Conservation (phyloP, 2,113 vertebrate genomes). For the Apodemus sylvaticus region DNA sequence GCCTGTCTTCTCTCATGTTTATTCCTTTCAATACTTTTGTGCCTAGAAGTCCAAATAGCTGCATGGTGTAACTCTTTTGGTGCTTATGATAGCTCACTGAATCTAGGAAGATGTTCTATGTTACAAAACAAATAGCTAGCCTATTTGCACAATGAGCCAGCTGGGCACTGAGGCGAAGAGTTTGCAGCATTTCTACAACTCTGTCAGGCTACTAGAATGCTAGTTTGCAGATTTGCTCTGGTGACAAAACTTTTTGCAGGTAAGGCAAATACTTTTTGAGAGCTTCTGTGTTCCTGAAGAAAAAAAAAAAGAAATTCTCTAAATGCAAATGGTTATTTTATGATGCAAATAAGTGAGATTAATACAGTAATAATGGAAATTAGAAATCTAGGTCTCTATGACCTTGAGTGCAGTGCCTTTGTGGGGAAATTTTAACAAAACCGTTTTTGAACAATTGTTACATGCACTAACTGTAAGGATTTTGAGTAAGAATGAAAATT, state of each 20-base stretch:
- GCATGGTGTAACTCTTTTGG: not conserved
- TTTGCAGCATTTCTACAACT: not conserved
- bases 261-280: not conserved
- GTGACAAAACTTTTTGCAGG: not conserved
- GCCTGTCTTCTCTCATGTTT: not conserved
- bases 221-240: not conserved
- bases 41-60: not conserved
- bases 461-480: slow-evolving; percentile 46
- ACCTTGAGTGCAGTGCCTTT: not conserved
- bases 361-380: slow-evolving; percentile 57
- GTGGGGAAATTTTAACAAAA: slow-evolving; percentile 50
- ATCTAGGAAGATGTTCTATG: not conserved
- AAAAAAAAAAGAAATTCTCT: slow-evolving; percentile 4
- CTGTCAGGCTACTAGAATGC: not conserved
- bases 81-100: not conserved
- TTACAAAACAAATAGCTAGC: not conserved
- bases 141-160: not conserved
- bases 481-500: slow-evolving; percentile 70
- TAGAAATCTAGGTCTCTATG: slow-evolving; percentile 7
- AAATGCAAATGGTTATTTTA: slow-evolving; percentile 61
- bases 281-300: not conserved
- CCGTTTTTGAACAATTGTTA: slow-evolving; percentile 52
- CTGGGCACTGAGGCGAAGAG: not conserved
- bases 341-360: slow-evolving; percentile 52
- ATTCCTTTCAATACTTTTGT: not conserved